These are phyloP conservation scores for Amblyjoppa proteus DNA, from an alignment of 2,888 invertebrate species.

Conservation along the genomic window DNA sequence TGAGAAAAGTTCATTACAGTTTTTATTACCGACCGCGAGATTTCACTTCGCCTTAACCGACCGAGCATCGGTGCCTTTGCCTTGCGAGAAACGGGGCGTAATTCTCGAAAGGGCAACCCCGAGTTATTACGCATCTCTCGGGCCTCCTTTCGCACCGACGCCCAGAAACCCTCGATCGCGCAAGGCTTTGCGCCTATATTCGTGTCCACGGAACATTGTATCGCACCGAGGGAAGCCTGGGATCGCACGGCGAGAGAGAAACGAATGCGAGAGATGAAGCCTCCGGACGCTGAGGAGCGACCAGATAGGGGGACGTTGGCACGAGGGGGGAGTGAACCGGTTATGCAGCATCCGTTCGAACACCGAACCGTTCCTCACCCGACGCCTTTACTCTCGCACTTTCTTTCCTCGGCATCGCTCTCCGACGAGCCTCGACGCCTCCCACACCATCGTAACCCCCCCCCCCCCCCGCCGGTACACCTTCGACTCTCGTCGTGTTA, in stretches of 20 bases:
- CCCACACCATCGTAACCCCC: conserved; percentile 59
- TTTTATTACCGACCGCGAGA: too few species aligned
- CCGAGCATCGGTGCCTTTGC: too few species aligned
- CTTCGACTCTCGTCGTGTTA: conserved; percentile 5
- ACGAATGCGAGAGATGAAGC: conserved; percentile 58
- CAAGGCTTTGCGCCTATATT: not conserved
- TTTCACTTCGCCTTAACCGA: too few species aligned
- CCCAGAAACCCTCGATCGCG: not conserved
- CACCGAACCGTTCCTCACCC: conserved; percentile 43
- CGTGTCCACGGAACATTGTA: not conserved
- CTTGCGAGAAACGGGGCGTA: not conserved
- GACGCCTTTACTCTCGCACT: conserved; percentile 51
- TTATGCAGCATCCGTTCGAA: conserved; percentile 68
- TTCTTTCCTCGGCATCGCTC: conserved; percentile 59
- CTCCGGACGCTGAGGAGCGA: conserved; percentile 59
- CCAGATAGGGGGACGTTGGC: conserved; percentile 57
- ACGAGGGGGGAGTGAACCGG: conserved; percentile 68
- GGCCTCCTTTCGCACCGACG: conserved; percentile 2
- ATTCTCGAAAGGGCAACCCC: not conserved
- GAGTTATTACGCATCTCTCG: conserved; percentile 6
- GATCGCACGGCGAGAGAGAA: not conserved
- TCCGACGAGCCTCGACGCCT: conserved; percentile 68
- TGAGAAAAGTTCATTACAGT: too few species aligned
- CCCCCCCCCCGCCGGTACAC: conserved; percentile 11
- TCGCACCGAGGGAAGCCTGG: not conserved